A percentile compares a stretch with the other conserved stretches of the same genome.
Evolutionary conservation across 2,113 vertebrate genomes (phyloP).

Genomic region (Pteropus alecto): DNA sequence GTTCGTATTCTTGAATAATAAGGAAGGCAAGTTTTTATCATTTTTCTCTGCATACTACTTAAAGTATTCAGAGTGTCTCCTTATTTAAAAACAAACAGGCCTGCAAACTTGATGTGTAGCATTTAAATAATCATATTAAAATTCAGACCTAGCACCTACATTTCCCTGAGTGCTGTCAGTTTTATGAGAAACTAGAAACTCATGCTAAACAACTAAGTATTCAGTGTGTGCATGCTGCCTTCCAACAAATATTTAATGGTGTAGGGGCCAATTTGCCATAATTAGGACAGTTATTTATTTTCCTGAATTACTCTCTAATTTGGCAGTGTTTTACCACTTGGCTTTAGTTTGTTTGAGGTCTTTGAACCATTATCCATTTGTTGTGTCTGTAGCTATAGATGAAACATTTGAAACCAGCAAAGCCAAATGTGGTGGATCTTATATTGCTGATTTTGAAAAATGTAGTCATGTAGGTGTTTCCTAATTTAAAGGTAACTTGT

Average conservation of each 20-base stretch:
- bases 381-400: conserved; percentile 16
- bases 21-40: conserved; percentile 60
- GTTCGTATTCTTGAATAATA: conserved; percentile 72
- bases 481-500: conserved; percentile 38
- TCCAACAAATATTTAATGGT: conserved; percentile 77
- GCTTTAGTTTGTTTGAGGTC: conserved; percentile 64
- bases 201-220: conserved; percentile 77
- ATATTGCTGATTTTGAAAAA: conserved; percentile 26
- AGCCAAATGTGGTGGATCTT: background rate
- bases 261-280: conserved; percentile 73
- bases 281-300: conserved; percentile 72
- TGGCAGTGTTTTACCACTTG: conserved; percentile 61
- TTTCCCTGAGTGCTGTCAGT: conserved; percentile 83
- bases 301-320: conserved; percentile 61
- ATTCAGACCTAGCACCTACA: conserved; percentile 79
- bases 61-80: conserved; percentile 77
- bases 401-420: conserved; percentile 44
- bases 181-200: conserved; percentile 83
- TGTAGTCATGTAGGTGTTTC: conserved; percentile 2
- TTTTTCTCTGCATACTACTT: conserved; percentile 72
- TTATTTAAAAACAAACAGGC: conserved; percentile 85
- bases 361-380: conserved; percentile 40
- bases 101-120: conserved; percentile 81
- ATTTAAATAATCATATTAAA: conserved; percentile 86
- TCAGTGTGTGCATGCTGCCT: conserved; percentile 69